Base-by-base conservation (phyloP, 2,888 invertebrate species). In the Apodemia mormo region DNA sequence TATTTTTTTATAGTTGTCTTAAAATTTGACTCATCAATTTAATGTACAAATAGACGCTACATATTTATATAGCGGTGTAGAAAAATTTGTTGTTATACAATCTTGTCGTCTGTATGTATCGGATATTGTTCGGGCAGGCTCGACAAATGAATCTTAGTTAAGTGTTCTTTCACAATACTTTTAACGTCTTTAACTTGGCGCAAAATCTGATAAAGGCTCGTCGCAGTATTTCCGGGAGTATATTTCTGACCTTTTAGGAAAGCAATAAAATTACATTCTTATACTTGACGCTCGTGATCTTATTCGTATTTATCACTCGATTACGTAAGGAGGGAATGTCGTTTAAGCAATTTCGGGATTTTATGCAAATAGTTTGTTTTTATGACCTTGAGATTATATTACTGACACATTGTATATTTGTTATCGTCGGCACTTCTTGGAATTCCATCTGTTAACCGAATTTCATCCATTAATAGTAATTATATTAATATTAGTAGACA, bases 91-190 rank as follows among this genome's bases (percentile, higher is more conserved):
- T 30, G 58, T 12, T 58, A 9, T 58, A 33, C 58, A 33, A 58
- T 9, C 30, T 12, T 12, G 12, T 30, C 12, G 30, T 10, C 30
- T 30, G 33, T 58, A 12, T 58, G 58, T 58, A 58, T 30, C 58
- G 4, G 2, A 56, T 56, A 56, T 22, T 29, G 12, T 30, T 6
- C 8, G 12, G 58, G 33, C 4, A 10, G 58, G 30, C 30, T 58
- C 58, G 58, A 58, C 33, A 58, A 58, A 58, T 58, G 58, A 58
- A 58, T 58, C 58, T 58, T 58, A 30, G 12, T 30, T 58, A 58
- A 58, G 58, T 58, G 58, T 58, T 58, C 58, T 58, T 58, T 30
- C 30, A 30, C 58, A 58, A 58, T 58, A 58, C 58, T 61, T 61
- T 61, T 61, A 61, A 61, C 58, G 33, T 61, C 58, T 33, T 61